Percentiles rank a stretch among this genome's conserved stretches.
Evolutionary conservation across 2,888 invertebrate genomes (phyloP).

Genomic region (Imbricaverruca yamaguchii): DNA sequence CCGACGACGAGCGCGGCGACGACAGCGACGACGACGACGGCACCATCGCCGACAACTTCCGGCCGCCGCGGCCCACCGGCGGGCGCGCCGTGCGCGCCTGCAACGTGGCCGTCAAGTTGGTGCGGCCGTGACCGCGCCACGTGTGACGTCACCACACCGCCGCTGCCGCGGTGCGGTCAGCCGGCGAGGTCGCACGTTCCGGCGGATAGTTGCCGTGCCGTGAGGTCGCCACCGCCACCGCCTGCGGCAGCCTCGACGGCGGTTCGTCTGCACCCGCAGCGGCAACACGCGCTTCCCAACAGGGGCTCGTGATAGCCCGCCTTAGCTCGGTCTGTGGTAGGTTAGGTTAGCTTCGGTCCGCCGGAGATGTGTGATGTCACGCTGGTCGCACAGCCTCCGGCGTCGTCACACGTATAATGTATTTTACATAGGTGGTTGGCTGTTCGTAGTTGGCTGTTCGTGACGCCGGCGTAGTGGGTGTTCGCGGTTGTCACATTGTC

Average conservation of each 20-base stretch:
- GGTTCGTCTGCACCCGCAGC: not conserved
- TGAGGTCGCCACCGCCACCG: not conserved
- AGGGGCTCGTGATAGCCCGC: not conserved
- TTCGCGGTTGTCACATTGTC: too few relatives aligned
- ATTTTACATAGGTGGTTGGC: not conserved
- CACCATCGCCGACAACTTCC: slow-evolving; percentile 71
- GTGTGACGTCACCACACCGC: not conserved
- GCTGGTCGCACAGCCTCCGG: too few relatives aligned
- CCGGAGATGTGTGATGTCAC: too few relatives aligned
- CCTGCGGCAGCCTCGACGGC: not conserved
- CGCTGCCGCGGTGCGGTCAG: not conserved
- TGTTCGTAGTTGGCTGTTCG: not conserved
- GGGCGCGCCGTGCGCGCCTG: slow-evolving; percentile 47
- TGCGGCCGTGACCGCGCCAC: not conserved
- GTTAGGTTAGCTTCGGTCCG: too few relatives aligned
- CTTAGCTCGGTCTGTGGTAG: not conserved
- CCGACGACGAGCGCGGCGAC: slow-evolving; percentile 53
- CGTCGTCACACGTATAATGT: too few relatives aligned
- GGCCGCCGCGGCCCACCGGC: slow-evolving; percentile 74
- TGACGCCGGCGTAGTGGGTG: not conserved
- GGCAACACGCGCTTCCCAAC: not conserved
- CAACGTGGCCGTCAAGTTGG: not conserved
- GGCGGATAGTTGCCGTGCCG: not conserved
- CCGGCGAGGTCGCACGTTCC: too few relatives aligned
- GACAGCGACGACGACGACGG: slow-evolving; percentile 61